phyloP scores from a whole-genome alignment of 2,797 vertebrate species.

The Gadopsis bispinosus region DNA sequence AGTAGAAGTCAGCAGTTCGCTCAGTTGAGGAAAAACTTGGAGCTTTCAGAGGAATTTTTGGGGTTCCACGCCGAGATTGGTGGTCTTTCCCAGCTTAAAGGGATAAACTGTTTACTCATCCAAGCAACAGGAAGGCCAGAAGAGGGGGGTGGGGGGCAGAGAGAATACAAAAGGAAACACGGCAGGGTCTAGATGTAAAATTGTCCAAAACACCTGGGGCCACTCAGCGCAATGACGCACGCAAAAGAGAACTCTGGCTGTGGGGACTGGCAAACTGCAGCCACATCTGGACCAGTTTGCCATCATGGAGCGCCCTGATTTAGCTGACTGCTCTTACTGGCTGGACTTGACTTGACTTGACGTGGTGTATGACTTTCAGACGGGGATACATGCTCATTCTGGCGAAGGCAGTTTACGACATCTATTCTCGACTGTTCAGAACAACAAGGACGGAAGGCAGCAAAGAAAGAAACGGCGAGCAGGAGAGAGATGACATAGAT shows the following conservation, averaged over 20 bases:
- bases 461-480: conserved; percentile 12
- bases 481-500: conserved; percentile 39
- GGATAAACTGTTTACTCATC: conserved; percentile 44
- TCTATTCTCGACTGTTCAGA: conserved; percentile 10
- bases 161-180: conserved; percentile 16
- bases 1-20: conserved; percentile 49
- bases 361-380: conserved; percentile 21
- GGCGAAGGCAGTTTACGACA: neutral
- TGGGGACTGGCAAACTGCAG: conserved; percentile 76
- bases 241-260: conserved; percentile 71
- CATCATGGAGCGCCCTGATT: conserved; percentile 23
- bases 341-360: conserved; percentile 24
- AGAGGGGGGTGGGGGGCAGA: neutral
- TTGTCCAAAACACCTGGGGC: conserved; percentile 83
- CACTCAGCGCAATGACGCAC: conserved; percentile 80
- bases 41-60: conserved; percentile 24
- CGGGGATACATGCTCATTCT: conserved; percentile 1
- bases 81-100: conserved; percentile 25
- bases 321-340: conserved; percentile 21
- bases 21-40: conserved; percentile 35
- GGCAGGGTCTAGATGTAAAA: conserved; percentile 68
- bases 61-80: conserved; percentile 11
- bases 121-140: conserved; percentile 31
- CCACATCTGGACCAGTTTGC: conserved; percentile 73
- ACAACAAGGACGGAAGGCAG: neutral